Base-by-base conservation (phyloP, 2,113 vertebrate genomes). In the Crotalus viridis region DNA sequence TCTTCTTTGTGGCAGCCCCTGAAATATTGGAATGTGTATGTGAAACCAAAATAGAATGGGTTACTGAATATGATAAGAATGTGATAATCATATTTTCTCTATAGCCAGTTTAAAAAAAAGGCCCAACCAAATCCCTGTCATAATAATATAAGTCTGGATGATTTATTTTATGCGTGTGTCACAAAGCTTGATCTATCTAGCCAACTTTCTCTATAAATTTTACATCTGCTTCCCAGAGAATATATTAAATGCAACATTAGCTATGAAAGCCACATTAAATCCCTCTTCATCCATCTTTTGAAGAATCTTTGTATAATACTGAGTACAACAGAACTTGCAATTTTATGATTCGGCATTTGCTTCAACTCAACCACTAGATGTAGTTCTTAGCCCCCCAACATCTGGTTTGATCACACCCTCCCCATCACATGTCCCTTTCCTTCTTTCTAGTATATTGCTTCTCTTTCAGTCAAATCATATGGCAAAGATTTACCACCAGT, bases 1-100 rank as follows among this genome's bases (percentile, higher is more conserved):
- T 39, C 39, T 39, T 39, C 39, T 39, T 39, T 39, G 39, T 39
- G 39, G 39, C 39, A 39, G 39, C 39, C 39, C 39, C 39, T 39
- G 39, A 39, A 39, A 39, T 39, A 39, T 39, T 39, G 2, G 39
- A 39, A 39, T 39, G 89, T 74, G 12, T 87, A 86, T 92, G 21
- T 13, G 52, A 43, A 57, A 57, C 54, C 57, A 54, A 0, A 92
- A 48, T 33, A 91, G 15, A 1, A 91, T 52, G 26, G 5, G 90
- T 92, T 95, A 74, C 2, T 91, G 93, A 17, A n/a, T 89, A 87
- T 21, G 8, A 3, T 19, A 89, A 94, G 46, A 8, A 90, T 74
- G 3, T 8, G 64, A 94, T 51, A 13, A 89, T 85, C 56, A 90
- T 87, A 54, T 81, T 93, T 86, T 22, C 15, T 52, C 61, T 61